Evolutionary conservation across 1,140 invertebrate genomes (phyloP), one percentile per base, ranked within the genome.

Genomic region (Himalopsyche phryganea): DNA sequence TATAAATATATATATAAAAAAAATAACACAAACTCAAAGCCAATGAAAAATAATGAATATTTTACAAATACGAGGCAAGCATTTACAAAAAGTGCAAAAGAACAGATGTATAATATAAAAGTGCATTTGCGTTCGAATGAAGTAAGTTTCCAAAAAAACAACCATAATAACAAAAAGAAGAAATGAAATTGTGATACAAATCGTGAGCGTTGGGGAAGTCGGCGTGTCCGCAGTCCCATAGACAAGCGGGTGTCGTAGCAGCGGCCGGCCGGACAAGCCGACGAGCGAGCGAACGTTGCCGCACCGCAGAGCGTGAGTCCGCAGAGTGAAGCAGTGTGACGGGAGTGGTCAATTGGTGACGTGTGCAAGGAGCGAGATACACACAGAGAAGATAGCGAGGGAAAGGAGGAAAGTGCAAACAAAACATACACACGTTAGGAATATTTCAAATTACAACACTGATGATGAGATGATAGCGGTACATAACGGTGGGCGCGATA

Each of bases 151-250:
- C 3, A 5, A 40, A 3, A 40, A 13, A 40, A 40, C 15, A 40
- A 40, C 38, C 15, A 11, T 40, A 40, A 40, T 40, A 35, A 49
- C 11, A 56, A 59, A 48, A 56, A 63, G 32, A 60, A 64, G 23
- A 63, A 63, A 49, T 40, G 23, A 28, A 60, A 64, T 60, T 52
- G 50, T 60, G 58, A 64, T 64, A 64, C 62, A 60, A 64, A 42
- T 60, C 53, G 17, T 49, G 10, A 45, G 13, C 23, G 23, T 28
- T 28, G 23, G 23, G 23, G 23, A 9, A 28, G 23, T 58, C 20
- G 55, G 41, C 36, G 42, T 28, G 23, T 50, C 55, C 46, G 44
- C 48, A 45, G 52, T 38, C 52, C 58, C 58, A 58, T 44, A 59
- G 45, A 50, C 51, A 56, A 48, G 36, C 46, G 38, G n/a, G 38